Percentiles rank a stretch among this genome's conserved stretches.
These are phyloP conservation scores for Diadophis punctatus DNA, from an alignment of 2,113 vertebrate species.

Conservation along the genomic window DNA sequence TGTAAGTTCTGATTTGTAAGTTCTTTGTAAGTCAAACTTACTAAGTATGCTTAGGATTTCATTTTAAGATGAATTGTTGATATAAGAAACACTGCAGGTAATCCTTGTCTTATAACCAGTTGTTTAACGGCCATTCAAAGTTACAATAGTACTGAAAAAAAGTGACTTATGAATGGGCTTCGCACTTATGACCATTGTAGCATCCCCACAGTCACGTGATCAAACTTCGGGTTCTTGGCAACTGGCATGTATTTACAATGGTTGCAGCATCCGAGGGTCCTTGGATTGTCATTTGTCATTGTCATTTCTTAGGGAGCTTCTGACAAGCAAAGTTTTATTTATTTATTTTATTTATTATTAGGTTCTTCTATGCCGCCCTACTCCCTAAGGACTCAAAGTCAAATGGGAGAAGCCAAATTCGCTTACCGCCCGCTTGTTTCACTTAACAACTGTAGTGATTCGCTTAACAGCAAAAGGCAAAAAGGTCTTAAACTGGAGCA, in stretches of 20 bases:
- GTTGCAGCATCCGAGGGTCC: not conserved
- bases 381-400: too few species aligned
- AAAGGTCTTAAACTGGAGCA: not conserved
- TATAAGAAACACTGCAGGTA: not conserved
- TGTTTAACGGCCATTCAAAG: not conserved
- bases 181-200: not conserved
- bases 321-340: not conserved
- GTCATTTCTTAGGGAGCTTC: not conserved
- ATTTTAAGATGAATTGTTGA: not conserved
- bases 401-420: not conserved
- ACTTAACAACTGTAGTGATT: not conserved
- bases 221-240: not conserved
- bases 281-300: not conserved
- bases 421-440: not conserved
- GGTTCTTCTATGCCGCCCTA: too few species aligned
- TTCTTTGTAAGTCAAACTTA: not conserved
- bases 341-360: too few species aligned
- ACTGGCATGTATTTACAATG: not conserved
- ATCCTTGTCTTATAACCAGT: not conserved
- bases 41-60: not conserved
- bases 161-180: not conserved
- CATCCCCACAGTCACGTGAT: not conserved
- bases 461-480: not conserved
- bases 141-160: not conserved
- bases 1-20: not conserved